Evolutionary conservation across 2,113 vertebrate genomes (phyloP), one percentile per base, ranked within the genome.

Genomic region (Rousettus leschenaultii): DNA sequence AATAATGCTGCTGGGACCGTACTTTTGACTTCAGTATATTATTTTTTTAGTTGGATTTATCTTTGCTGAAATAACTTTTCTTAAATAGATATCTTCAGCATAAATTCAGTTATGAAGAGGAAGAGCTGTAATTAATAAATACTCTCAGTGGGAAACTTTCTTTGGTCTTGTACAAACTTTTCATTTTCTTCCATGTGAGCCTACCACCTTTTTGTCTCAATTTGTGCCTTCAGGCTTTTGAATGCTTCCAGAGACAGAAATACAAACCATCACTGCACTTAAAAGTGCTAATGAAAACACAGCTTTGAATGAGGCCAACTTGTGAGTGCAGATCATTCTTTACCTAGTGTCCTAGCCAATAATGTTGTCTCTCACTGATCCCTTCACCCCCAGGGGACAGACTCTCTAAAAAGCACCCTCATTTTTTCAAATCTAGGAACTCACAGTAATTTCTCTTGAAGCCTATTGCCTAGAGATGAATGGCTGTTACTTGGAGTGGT

Each of bases 331-430:
- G 87, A 80, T 94, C 94, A 74, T 96, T 98, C 96, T 98, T 97
- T 97, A 93, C 84, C 91, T 97, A 71, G 74, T 93, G 93, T 96
- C 85, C 91, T 45, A 51, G 18, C 73, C 96, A 94, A 59, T 97
- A 92, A 89, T 84, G 89, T 35, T 70, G 33, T 96, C 89, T 97
- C 91, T 97, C 71, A 95, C 82, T 97, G 96, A 98, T 98, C 88
- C 53, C 61, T 71, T 77, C 4, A 74, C 94, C 98, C 97, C 83
- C 80, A 97, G 98, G 97, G 97, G 82, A 98, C 93, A 96, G 87
- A 83, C 80, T 73, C 68, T 96, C 65, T 96, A 55, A 97, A 97
- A 97, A 89, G 74, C 51, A 94, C 88, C 93, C 87, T 97, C 95
- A 89, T 97, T 97, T 82, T 95, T 97, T 96, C 96, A 40, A 94